Base-by-base conservation (phyloP, 2,113 vertebrate genomes). In the Pongo pygmaeus region DNA sequence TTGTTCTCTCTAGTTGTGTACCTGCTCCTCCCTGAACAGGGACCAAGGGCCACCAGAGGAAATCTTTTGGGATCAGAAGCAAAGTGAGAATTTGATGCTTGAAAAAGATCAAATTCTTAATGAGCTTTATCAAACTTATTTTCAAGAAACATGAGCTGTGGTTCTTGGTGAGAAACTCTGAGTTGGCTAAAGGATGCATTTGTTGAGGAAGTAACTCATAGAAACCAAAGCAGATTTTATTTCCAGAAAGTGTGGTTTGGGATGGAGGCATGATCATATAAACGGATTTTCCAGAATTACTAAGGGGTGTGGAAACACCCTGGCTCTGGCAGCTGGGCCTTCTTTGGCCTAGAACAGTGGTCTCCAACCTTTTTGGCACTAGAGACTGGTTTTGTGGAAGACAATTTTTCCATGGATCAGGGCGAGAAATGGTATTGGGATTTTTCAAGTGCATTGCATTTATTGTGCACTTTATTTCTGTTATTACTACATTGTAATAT, bases 91-190 rank as follows among this genome's bases (percentile, higher is more conserved):
- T 95, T 50, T 88, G 95, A 93, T 91, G 84, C 87, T 94, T 85
- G 95, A 84, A 95, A 81, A 97, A 43, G 90, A 97, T 92, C 92
- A 98, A 90, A 83, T 92, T 96, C 80, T 91, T 97, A 98, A 98
- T 79, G 95, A 95, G 69, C 52, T 92, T 85, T 97, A 94, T 94
- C 96, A 93, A 95, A 75, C 84, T 96, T 97, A 96, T 90, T 97
- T 97, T 93, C 87, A 96, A 93, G 93, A 95, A 93, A 80, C 67
- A 84, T 43, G 40, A 92, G 46, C 90, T 92, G 50, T 74, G 72
- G n/a, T 85, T 96, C 90, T 88, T 64, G 48, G 30, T 97, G 57
- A 96, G 92, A 92, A 96, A 67, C 84, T 95, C 20, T 2, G 17
- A 86, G n/a, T 74, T 95, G 69, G 77, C 48, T 87, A 27, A 50